Base-by-base conservation (phyloP, 2,888 invertebrate genomes). In the Trissoscelio sp. region DNA sequence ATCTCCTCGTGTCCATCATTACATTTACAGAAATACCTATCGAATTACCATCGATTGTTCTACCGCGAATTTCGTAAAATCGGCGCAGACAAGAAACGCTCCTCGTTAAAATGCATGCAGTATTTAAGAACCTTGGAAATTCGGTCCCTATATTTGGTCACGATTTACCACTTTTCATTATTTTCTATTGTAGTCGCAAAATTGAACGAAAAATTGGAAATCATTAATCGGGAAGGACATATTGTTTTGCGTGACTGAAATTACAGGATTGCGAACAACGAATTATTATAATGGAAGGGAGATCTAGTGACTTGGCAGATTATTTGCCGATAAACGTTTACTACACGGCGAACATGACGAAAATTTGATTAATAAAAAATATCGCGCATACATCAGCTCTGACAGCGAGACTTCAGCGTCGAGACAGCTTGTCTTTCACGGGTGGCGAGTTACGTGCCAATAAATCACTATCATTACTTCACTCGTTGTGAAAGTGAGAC, bases 391-490 rank as follows among this genome's bases (percentile, higher is more conserved):
- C 4, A 46, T 48, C 14, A 55, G 4, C n/a, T 18, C 18, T 18
- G 34, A 55, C 46, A 62, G 28, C 24, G 18, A 31, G 5, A 12
- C 24, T 53, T 37, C 16, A 53, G 28, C 31, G 2, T 31, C 44
- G 20, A 28, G 44, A 69, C 42, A 31, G 44, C 1, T 44, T 55
- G 31, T 55, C 53, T 69, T 44, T 39, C 31, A n/a, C 12, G 14
- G 22, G 0, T 39, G 28, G 16, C 37, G 9, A 55, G 55, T 69
- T 51, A 44, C 20, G 20, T 44, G 55, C 28, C 67, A 55, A 69
- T 69, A 69, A 55, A 69, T 69, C 55, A 55, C 42, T 16, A 55
- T 31, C 28, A 55, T 55, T 69, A 42, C 42, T 69, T 69, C 44
- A 44, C 3, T 51, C 42, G 24, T 20, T 28, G 31, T n/a, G 22